Conservation (phyloP, 2,888 invertebrate genomes). For the Lepidocyrtinus sp. region DNA sequence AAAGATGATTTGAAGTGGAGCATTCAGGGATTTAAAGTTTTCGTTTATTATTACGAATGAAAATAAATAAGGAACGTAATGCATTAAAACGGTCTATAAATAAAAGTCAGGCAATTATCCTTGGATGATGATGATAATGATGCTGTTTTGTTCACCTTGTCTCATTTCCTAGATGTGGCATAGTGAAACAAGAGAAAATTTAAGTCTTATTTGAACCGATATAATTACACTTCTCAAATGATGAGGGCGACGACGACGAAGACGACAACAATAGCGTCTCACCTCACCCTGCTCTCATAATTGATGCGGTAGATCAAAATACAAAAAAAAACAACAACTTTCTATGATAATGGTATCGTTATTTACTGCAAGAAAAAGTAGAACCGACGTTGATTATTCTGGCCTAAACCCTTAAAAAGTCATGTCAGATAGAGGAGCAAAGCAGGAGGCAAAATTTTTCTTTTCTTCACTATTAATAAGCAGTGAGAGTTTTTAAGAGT, state of each 20-base stretch:
- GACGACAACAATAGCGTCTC: slow-evolving; percentile 28
- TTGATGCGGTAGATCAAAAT: slow-evolving; percentile 2
- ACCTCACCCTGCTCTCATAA: not conserved
- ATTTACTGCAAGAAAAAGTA: slow-evolving; percentile 45
- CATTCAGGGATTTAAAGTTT: slow-evolving; percentile 15
- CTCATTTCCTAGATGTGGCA: too few relatives aligned
- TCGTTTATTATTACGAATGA: not conserved
- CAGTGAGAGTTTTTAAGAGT: slow-evolving; percentile 3
- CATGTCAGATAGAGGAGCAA: slow-evolving; percentile 13
- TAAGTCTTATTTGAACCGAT: not conserved
- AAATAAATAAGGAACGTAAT: slow-evolving; percentile 19
- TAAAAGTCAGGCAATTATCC: slow-evolving; percentile 30
- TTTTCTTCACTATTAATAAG: slow-evolving; percentile 12
- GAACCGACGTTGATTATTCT: slow-evolving; percentile 46
- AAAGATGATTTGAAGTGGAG: slow-evolving; percentile 40
- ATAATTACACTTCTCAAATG: slow-evolving; percentile 26
- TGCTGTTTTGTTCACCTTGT: slow-evolving; percentile 13
- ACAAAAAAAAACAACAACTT: not conserved
- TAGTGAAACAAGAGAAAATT: too few relatives aligned
- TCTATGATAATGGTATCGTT: slow-evolving; percentile 33
- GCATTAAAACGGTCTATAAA: slow-evolving; percentile 11
- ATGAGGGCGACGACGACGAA: slow-evolving; percentile 21
- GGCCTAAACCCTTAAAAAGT: not conserved
- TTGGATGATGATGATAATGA: not conserved
- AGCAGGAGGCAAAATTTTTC: slow-evolving; percentile 30